These are phyloP conservation scores for Ametastegia equiseti DNA, from an alignment of 2,888 invertebrate species.

Conservation along the genomic window DNA sequence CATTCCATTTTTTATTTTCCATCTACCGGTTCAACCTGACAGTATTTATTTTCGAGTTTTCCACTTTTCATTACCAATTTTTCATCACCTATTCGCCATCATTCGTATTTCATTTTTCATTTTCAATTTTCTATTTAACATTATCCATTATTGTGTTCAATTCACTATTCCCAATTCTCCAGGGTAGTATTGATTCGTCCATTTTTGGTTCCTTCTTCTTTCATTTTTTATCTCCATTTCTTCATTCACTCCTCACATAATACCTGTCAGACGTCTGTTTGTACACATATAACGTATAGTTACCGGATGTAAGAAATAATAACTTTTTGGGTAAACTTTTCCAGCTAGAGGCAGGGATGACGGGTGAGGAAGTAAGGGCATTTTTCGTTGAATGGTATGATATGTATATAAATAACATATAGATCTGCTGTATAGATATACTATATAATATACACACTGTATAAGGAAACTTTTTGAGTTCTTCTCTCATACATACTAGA, in stretches of 20 bases:
- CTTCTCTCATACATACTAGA: no score
- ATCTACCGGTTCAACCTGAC: neutral
- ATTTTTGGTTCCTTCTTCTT: neutral
- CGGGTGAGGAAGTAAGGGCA: neutral
- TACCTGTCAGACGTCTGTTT: neutral
- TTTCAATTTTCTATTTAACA: neutral
- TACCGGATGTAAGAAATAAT: neutral
- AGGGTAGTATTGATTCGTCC: neutral
- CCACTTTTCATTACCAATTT: neutral
- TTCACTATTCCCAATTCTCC: neutral
- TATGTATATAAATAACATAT: neutral
- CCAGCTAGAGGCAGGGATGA: neutral
- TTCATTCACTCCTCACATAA: neutral
- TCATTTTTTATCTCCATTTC: neutral
- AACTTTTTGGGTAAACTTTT: slow-evolving; percentile 4
- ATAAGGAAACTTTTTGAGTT: neutral
- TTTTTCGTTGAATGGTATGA: neutral
- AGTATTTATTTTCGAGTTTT: neutral
- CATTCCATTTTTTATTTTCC: neutral
- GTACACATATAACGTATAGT: neutral
- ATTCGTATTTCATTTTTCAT: neutral
- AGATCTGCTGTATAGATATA: neutral
- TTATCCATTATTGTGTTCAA: neutral
- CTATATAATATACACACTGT: neutral
- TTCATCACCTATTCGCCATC: neutral